phyloP scores from a whole-genome alignment of 2,888 invertebrate genomes.

The Halictus quadricinctus region DNA sequence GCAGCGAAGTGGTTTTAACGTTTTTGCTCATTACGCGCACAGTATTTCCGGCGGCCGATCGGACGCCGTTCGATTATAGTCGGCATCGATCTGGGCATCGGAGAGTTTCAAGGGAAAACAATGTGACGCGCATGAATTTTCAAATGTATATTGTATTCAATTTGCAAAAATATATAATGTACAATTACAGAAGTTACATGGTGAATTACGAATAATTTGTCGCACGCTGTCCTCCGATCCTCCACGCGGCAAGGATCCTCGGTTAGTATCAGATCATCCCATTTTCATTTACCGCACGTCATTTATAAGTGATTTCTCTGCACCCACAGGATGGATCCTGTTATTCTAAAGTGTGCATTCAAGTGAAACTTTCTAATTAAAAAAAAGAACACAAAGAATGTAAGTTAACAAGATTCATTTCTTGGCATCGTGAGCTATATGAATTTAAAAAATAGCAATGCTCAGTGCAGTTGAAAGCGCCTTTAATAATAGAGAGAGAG shows the following conservation, averaged over 20 bases:
- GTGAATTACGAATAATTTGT: constrained; percentile 43
- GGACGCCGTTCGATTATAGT: constrained; percentile 14
- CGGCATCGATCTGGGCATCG: constrained; percentile 42
- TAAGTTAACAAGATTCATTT: no score
- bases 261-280: constrained; percentile 6
- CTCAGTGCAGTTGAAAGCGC: no score
- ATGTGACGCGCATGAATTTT: constrained; percentile 59
- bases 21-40: constrained; percentile 57
- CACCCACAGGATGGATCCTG: no score
- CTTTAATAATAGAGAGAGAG: no score
- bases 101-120: constrained; percentile 32
- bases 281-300: neutral
- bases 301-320: neutral
- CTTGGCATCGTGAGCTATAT: no score
- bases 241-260: constrained; percentile 1
- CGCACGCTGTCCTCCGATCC: constrained; percentile 8
- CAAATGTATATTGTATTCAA: constrained; percentile 76
- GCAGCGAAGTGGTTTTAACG: constrained; percentile 25
- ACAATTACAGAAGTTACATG: constrained; percentile 71
- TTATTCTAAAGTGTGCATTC: no score
- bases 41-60: constrained; percentile 43
- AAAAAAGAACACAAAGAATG: neutral
- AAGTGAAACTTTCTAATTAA: neutral
- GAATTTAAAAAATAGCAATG: no score
- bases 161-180: constrained; percentile 73